Evolutionary conservation across 2,797 vertebrate species (phyloP).

Genomic region (Lacerta viridis): DNA sequence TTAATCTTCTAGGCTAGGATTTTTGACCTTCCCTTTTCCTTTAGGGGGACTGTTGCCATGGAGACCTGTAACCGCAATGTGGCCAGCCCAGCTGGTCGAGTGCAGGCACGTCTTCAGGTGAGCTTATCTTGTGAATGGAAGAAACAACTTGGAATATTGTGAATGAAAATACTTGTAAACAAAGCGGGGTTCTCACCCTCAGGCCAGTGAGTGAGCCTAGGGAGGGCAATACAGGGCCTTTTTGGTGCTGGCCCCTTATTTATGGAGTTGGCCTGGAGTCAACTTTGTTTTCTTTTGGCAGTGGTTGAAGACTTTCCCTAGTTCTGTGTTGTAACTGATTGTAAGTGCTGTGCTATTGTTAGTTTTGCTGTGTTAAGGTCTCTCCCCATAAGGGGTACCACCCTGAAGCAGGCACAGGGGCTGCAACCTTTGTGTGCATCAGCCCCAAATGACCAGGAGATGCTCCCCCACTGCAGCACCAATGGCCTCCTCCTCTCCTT

Average conservation of each 20-base stretch:
- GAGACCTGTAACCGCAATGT: constrained; percentile 83
- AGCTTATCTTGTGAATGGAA: constrained; percentile 47
- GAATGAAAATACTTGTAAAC: neutral
- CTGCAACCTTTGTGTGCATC: neutral
- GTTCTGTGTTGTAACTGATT: no score
- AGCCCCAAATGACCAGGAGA: neutral
- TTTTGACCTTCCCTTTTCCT: constrained; percentile 4
- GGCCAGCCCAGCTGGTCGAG: constrained; percentile 73
- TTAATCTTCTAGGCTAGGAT: constrained; percentile 10
- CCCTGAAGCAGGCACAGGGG: neutral
- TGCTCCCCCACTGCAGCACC: neutral
- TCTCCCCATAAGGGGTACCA: neutral
- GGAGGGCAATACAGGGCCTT: no score
- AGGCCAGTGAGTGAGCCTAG: neutral
- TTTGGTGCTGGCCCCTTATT: no score
- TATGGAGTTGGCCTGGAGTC: neutral
- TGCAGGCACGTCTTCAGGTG: constrained; percentile 88
- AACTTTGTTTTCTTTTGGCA: no score
- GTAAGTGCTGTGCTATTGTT: neutral
- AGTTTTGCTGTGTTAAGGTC: neutral
- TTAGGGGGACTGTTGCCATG: constrained; percentile 79
- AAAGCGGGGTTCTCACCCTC: no score
- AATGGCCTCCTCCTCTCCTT: neutral
- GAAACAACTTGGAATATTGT: no score
- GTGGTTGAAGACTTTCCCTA: neutral